Percentiles rank a stretch among this genome's conserved stretches.
Conservation (phyloP, 2,797 vertebrate genomes). For the Petrocephalus schoutedeni region DNA sequence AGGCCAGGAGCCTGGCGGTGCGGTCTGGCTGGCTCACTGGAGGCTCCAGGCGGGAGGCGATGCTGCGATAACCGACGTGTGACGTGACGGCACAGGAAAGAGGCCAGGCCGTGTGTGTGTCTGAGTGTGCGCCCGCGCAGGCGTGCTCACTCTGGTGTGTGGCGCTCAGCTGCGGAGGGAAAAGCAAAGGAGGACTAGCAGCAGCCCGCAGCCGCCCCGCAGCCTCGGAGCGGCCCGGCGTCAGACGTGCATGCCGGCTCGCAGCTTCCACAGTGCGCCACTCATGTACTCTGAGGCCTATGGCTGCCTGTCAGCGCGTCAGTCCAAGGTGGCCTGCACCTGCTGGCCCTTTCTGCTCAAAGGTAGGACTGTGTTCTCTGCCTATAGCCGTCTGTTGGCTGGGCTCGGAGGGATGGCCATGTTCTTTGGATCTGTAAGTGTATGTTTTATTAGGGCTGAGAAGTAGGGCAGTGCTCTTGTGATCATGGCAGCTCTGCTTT, state of each 20-base stretch:
- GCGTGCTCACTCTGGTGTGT: neutral
- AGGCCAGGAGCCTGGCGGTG: constrained; percentile 9
- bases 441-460: neutral
- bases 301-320: constrained; percentile 30
- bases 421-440: neutral
- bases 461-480: neutral
- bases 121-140: neutral
- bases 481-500: neutral
- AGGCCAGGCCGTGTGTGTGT: neutral
- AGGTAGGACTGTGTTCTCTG: constrained; percentile 30
- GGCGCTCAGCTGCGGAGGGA: neutral
- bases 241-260: neutral
- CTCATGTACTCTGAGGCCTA: constrained; percentile 35
- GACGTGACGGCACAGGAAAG: constrained; percentile 21
- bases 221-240: constrained; percentile 5
- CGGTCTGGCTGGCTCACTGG: neutral
- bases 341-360: constrained; percentile 36
- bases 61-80: constrained; percentile 27
- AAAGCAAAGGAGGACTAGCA: constrained; percentile 16
- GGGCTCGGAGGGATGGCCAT: neutral
- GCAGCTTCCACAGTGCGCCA: neutral
- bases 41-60: constrained; percentile 1
- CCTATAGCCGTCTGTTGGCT: neutral
- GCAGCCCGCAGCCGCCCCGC: neutral
- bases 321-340: constrained; percentile 31